Evolutionary conservation across 2,113 vertebrate species (phyloP), one percentile per base, ranked within the genome.

Genomic region (Menidia beryllina): DNA sequence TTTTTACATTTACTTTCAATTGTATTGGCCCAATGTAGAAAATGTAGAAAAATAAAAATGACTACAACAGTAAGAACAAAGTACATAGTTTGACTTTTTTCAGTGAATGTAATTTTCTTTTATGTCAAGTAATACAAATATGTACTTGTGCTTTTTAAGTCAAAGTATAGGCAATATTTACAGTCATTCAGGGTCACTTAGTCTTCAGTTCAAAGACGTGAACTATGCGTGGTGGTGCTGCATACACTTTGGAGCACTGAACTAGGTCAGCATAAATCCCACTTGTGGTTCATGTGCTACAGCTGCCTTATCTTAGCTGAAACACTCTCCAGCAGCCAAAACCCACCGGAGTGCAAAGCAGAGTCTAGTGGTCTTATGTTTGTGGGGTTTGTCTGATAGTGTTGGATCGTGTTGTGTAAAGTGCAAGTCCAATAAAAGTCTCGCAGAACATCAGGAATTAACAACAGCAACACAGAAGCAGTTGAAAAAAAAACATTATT

Each of bases 201-300:
- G 21, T 47, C 53, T 41, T 4, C 14, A 1, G 2, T 61, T 21
- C 38, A 41, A 23, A 66, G 11, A 75, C 15, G 5, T 38, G 21
- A 53, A 56, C 43, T 58, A 39, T 59, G 23, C n/a, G 50, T 68
- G 56, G 65, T 34, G 30, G 30, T 34, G 30, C 30, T 6, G 10
- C 10, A 69, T 64, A 26, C 52, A 43, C 20, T 52, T 20, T 54
- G 38, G 48, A 25, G 23, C 19, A 24, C 34, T 72, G 41, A 76
- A 80, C 21, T 72, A 67, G 58, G 69, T 79, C 63, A 82, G 30
- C 54, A n/a, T 49, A 58, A 79, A 66, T 62, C 75, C 72, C 75
- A 57, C 57, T 47, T 57, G 73, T 51, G 63, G 20, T 39, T 75
- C 30, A 50, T 45, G 67, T 66, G 57, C 45, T 53, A 63, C 66